These are phyloP conservation scores for Pseudomyrmex cubaensis DNA, from an alignment of 1,140 invertebrate species.

Conservation along the genomic window DNA sequence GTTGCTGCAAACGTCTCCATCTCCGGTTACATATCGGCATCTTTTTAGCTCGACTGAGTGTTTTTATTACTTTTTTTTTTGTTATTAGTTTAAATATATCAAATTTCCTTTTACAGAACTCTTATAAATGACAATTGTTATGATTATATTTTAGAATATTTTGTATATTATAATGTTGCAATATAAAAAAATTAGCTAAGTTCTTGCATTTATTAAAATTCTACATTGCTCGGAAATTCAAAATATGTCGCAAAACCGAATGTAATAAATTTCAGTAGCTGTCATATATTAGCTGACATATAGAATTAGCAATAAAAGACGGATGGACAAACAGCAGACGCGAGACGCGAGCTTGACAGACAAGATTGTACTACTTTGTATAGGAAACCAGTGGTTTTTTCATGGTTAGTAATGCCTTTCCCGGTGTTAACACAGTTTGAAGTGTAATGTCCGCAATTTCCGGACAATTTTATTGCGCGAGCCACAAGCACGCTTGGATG, in stretches of 20 bases:
- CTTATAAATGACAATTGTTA: too few species aligned
- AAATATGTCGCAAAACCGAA: not conserved
- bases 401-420: conserved; percentile 68
- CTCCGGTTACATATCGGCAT: not conserved
- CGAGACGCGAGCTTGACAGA: conserved; percentile 51
- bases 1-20: conserved; percentile 53
- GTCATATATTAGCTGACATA: not conserved
- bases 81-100: not conserved
- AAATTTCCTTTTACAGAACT: not conserved
- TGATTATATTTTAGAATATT: too few species aligned
- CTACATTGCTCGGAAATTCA: not conserved
- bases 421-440: conserved; percentile 67
- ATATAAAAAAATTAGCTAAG: not conserved
- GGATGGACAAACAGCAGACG: conserved; percentile 3
- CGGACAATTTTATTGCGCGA: conserved; percentile 16
- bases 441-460: conserved; percentile 64
- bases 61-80: not conserved
- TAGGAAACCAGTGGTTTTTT: conserved; percentile 47
- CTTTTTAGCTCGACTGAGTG: conserved; percentile 25
- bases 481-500: conserved; percentile 14
- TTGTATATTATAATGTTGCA: not conserved
- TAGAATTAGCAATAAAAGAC: not conserved
- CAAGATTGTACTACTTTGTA: conserved; percentile 53
- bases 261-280: not conserved
- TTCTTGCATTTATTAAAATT: not conserved